Evolutionary conservation across 2,797 vertebrate genomes (phyloP), one percentile per base, ranked within the genome.

Genomic region (Gymnothorax reevesii): DNA sequence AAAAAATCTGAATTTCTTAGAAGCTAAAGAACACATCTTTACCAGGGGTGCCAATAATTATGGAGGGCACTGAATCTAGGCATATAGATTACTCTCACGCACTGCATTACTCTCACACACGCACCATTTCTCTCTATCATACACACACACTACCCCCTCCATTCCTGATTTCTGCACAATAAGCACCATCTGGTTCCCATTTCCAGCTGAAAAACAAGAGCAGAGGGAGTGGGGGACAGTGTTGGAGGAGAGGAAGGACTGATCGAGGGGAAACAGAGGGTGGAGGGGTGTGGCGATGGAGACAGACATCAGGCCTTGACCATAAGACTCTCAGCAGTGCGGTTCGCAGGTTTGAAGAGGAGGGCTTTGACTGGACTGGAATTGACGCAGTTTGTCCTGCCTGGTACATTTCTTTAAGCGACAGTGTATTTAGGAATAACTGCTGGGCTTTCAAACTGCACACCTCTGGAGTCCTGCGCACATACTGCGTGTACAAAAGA

Each of bases 111-210:
- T 49, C 25, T 2, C 88, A 27, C 69, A 69, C 20, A n/a, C 13
- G 20, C 69, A 25, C 69, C 9, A 7, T 33, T 9, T 9, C 69
- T 5, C 25, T 3, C n/a, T 9, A 2, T 20, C 49, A 3, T 66
- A 2, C 42, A 66, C 62, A 22, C 17, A n/a, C 27, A 52, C 69
- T 57, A 73, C 59, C 13, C 59, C 71, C 87, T 71, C 87, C 64
- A 22, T 57, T 84, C 83, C 90, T 91, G 92, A 92, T 89, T 92
- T 92, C 87, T 93, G 94, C 94, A 95, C 94, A 95, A 95, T 95
- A 94, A 93, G 92, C 91, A 93, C 95, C 95, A 96, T 96, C 95
- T 96, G 95, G 91, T 95, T 95, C 93, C 94, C 94, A 94, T 96
- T 96, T 94, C 89, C 89, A 90, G 93, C 94, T 93, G 91, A 93